phyloP scores from a whole-genome alignment of 2,888 invertebrate genomes.

The Doris montereyensis region DNA sequence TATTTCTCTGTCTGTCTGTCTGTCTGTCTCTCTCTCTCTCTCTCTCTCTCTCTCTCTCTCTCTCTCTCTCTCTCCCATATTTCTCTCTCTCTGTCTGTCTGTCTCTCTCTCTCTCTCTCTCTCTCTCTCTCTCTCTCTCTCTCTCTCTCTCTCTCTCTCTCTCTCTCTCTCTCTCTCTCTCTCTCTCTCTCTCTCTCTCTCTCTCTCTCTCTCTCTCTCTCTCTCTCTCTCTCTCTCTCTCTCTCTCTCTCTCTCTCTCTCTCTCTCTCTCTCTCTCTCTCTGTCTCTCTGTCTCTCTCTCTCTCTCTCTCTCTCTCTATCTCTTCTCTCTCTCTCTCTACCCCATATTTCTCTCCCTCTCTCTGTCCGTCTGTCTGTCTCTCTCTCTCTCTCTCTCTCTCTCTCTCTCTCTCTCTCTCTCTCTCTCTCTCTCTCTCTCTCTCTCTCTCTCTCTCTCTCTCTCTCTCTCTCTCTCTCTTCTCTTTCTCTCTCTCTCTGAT shows the following conservation, averaged over 20 bases:
- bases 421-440: background rate
- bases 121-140: background rate
- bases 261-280: background rate
- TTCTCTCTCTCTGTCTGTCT: background rate
- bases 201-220: background rate
- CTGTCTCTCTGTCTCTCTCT: background rate
- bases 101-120: background rate
- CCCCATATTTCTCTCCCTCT: background rate
- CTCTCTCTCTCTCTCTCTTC: background rate
- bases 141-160: background rate
- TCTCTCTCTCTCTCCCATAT: background rate
- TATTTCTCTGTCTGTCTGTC: background rate
- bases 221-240: background rate
- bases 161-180: background rate
- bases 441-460: background rate
- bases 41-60: background rate
- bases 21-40: background rate
- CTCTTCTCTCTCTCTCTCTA: background rate
- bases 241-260: background rate
- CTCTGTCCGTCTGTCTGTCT: background rate
- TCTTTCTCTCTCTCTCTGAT: background rate
- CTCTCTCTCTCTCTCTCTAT: background rate
- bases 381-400: background rate
- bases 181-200: background rate
- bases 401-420: background rate